Base-by-base conservation (phyloP, 2,113 vertebrate genomes). In the Tachysurus fulvidraco region DNA sequence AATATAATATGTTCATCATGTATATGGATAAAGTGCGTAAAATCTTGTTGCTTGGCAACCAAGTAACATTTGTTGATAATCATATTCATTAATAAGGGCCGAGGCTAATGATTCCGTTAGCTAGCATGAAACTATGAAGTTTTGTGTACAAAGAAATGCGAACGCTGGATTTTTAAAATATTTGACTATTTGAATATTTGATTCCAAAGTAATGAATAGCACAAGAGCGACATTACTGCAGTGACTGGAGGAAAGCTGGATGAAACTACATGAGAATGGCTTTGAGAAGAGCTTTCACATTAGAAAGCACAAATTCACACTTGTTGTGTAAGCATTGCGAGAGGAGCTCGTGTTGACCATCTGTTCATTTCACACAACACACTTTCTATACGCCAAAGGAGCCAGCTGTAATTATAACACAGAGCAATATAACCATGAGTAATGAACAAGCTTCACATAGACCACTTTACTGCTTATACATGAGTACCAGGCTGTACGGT, bases 301-400 rank as follows among this genome's bases (percentile, higher is more conserved):
- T 16, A 71, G 16, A 71, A 41, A 71, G 30, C 30, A 44, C 67
- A 71, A 21, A 41, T 71, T 71, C 67, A 41, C 67, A 71, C 30
- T 7, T 17, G 36, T 71, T 41, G 60, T 23, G 8, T 64, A 64
- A 64, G 67, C 16, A 71, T 19, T 44, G 17, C 9, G 36, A 44
- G 17, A 44, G 67, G 28, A 69, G 65, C 36, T 12, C 36, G 4
- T 41, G 23, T 1, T 73, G 41, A 46, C 69, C 69, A 71, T 71
- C 67, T 71, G 67, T 71, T 71, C 67, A 71, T 36, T 71, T 71
- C 36, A 64, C 60, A 64, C 60, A 25, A 71, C 30, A 71, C 67
- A 21, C 16, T 44, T 44, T 21, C 16, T 41, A 19, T 41, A 41
- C 2, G 17, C 17, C 19, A 12, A 44, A 23, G 19, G 19, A 14